Conservation (phyloP, 2,888 invertebrate genomes). For the Lasioglossum morio region DNA sequence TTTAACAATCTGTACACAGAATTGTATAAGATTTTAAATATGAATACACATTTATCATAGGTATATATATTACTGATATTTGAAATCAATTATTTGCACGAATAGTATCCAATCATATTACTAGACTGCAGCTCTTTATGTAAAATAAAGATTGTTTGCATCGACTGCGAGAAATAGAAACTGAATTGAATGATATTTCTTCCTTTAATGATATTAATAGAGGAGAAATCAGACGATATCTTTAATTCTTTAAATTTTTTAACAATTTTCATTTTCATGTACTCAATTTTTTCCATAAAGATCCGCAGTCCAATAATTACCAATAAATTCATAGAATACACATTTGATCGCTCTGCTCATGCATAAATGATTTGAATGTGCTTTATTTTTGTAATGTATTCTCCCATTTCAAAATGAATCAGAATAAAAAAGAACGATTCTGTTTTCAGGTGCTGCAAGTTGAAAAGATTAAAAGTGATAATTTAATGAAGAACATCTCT, state of each 20-base stretch:
- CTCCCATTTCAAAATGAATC: background rate
- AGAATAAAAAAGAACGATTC: constrained; percentile 6
- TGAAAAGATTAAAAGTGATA: constrained; percentile 49
- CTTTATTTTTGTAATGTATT: background rate
- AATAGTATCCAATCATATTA: background rate
- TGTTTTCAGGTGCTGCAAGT: constrained; percentile 46
- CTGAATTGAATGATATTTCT: too few relatives aligned
- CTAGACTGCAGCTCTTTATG: too few relatives aligned
- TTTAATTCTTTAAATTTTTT: too few relatives aligned
- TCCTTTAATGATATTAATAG: too few relatives aligned
- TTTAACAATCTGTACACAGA: constrained; percentile 5
- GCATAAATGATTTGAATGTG: background rate
- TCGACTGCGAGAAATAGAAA: too few relatives aligned
- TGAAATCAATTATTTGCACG: background rate
- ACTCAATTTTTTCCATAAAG: too few relatives aligned
- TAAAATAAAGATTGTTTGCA: too few relatives aligned
- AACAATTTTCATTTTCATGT: too few relatives aligned
- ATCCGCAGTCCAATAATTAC: background rate
- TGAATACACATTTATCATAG: background rate
- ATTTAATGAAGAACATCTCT: constrained; percentile 37
- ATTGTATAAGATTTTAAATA: background rate
- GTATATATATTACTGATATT: background rate
- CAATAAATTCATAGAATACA: background rate
- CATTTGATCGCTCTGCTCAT: background rate
- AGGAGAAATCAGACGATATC: too few relatives aligned